Conservation (phyloP, 1,140 invertebrate species). For the Pentalonia nigronervosa region DNA sequence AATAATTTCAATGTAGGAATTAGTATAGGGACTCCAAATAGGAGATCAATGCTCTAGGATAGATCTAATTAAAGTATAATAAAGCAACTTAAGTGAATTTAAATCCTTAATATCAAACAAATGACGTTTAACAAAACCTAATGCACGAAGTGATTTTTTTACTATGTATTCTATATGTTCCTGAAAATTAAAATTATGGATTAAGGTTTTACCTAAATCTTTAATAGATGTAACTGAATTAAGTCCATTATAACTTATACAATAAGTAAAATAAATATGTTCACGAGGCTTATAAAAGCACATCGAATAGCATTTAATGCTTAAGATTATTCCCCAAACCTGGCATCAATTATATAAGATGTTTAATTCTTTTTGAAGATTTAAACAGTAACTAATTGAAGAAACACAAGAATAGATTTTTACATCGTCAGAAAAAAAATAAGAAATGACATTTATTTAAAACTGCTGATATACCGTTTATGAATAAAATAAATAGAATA, state of each 20-base stretch:
- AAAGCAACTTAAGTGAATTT: constrained; percentile 17
- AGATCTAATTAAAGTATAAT: too few species aligned
- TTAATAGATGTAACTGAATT: constrained; percentile 19
- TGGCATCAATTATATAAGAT: not conserved
- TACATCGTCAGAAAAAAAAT: not conserved
- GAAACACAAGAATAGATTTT: not conserved
- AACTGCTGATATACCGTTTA: not conserved
- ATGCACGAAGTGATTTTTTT: not conserved
- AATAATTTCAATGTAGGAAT: too few species aligned
- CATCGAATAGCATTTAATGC: constrained; percentile 28
- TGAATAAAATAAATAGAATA: not conserved
- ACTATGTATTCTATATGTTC: constrained; percentile 20
- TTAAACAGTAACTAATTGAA: not conserved
- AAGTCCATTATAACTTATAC: not conserved
- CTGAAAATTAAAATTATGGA: constrained; percentile 15
- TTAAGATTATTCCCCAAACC: constrained; percentile 24
- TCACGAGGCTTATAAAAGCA: not conserved
- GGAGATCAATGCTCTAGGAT: too few species aligned
- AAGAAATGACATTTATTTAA: not conserved
- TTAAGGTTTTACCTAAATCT: constrained; percentile 29
- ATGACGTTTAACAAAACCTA: too few species aligned
- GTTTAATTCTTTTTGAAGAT: constrained; percentile 4
- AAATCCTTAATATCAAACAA: constrained; percentile 3
- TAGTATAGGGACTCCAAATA: too few species aligned
- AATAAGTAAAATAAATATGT: not conserved